Conservation (phyloP, 2,888 invertebrate genomes). For the Torymus aiolomorphi region DNA sequence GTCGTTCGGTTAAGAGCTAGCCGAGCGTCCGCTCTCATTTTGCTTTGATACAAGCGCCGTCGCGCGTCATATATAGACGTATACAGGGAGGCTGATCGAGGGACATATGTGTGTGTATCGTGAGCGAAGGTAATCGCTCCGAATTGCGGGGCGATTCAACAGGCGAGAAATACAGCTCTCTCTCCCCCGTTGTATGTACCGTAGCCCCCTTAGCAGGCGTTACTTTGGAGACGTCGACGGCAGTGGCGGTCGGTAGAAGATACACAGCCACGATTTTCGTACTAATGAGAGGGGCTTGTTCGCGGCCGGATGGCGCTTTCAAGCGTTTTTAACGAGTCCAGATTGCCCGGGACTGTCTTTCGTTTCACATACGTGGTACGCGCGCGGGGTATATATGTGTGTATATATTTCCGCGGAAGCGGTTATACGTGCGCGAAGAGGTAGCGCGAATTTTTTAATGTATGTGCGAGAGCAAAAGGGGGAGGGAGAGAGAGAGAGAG, state of each 20-base stretch:
- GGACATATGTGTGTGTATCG: background rate
- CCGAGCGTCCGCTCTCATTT: background rate
- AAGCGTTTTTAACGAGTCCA: conserved; percentile 49
- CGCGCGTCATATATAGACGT: no score
- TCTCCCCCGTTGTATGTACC: no score
- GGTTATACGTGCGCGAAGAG: no score
- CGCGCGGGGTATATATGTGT: no score
- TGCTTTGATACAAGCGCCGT: no score
- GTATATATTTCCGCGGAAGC: no score
- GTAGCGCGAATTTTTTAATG: conserved; percentile 38
- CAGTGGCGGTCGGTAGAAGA: background rate
- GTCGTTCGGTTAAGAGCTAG: conserved; percentile 57
- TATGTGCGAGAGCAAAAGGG: background rate
- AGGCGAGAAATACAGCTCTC: conserved; percentile 15
- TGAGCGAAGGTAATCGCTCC: conserved; percentile 17
- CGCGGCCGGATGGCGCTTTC: conserved; percentile 34
- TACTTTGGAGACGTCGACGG: conserved; percentile 32
- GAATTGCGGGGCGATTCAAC: conserved; percentile 45
- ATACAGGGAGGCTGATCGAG: no score
- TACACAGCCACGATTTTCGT: conserved; percentile 19
- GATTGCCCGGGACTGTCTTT: conserved; percentile 37
- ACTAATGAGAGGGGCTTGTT: conserved; percentile 54
- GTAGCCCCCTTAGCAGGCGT: background rate
- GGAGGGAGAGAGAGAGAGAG: background rate
- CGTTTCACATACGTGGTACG: background rate